Evolutionary conservation across 2,797 vertebrate species (phyloP).

Genomic region (Cirrhinus mrigala): DNA sequence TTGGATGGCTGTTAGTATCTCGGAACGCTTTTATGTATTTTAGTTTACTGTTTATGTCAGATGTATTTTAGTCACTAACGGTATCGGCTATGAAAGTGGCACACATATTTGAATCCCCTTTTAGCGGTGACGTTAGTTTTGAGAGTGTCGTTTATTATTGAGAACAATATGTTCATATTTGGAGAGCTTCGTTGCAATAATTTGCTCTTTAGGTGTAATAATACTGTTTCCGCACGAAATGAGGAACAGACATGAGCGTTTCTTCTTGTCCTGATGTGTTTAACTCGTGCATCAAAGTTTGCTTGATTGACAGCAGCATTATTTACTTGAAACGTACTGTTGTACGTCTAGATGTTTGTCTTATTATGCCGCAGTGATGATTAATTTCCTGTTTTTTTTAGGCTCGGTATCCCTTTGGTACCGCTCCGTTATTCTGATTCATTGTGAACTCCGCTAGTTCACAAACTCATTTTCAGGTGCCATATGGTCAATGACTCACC

Average conservation of each 20-base stretch:
- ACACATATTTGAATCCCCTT: background rate
- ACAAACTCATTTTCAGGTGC: background rate
- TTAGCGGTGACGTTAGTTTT: background rate
- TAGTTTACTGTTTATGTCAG: background rate
- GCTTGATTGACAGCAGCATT: background rate
- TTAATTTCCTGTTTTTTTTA: background rate
- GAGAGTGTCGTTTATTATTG: background rate
- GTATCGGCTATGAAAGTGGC: background rate
- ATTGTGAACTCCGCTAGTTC: background rate
- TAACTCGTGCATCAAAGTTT: background rate
- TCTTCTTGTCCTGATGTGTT: background rate
- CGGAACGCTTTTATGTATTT: background rate
- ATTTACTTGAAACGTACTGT: background rate
- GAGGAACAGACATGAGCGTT: background rate
- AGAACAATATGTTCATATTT: background rate
- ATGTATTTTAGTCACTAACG: background rate
- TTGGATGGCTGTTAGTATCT: constrained; percentile 5
- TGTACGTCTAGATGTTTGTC: background rate
- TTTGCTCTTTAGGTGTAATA: background rate
- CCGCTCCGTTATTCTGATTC: background rate
- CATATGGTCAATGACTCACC: constrained; percentile 32
- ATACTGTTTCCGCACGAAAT: no score
- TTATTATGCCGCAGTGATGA: background rate
- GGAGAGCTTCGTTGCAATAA: background rate
- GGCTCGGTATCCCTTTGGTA: background rate